phyloP scores from a whole-genome alignment of 1,140 invertebrate species.

The Trichomalopsis sarcophagae region DNA sequence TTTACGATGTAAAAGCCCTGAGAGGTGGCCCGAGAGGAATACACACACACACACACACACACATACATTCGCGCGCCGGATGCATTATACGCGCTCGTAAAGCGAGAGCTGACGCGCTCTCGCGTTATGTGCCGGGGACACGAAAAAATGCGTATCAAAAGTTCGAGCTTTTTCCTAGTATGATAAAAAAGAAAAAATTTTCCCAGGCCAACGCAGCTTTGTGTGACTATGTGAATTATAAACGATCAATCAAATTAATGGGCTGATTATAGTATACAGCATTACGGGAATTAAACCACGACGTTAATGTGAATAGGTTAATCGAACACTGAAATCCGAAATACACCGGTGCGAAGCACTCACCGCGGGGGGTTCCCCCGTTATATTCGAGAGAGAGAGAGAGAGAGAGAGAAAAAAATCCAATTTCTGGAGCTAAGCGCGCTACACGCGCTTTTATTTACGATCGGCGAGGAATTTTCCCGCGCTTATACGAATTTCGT shows the following conservation, averaged over 20 bases:
- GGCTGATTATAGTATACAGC: neutral
- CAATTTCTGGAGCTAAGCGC: neutral
- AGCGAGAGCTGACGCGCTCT: too few relatives aligned
- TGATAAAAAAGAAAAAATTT: too few relatives aligned
- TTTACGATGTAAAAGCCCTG: conserved; percentile 18
- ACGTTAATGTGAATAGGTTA: neutral
- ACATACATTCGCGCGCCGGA: neutral
- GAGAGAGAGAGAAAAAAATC: neutral
- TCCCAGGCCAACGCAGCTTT: too few relatives aligned
- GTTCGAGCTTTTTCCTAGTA: neutral
- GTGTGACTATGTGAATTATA: too few relatives aligned
- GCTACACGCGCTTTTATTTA: too few relatives aligned
- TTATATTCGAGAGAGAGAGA: too few relatives aligned
- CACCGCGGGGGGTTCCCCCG: too few relatives aligned
- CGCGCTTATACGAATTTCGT: too few relatives aligned
- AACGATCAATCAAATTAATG: neutral
- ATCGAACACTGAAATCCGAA: neutral
- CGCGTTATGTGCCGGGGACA: too few relatives aligned
- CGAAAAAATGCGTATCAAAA: neutral
- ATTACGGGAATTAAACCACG: neutral
- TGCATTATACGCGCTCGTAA: too few relatives aligned
- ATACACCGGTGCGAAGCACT: too few relatives aligned
- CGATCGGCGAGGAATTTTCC: too few relatives aligned
- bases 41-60: neutral
- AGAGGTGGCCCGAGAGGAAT: neutral